Base-by-base conservation (phyloP, 2,797 vertebrate species). In the Thaleichthys pacificus region DNA sequence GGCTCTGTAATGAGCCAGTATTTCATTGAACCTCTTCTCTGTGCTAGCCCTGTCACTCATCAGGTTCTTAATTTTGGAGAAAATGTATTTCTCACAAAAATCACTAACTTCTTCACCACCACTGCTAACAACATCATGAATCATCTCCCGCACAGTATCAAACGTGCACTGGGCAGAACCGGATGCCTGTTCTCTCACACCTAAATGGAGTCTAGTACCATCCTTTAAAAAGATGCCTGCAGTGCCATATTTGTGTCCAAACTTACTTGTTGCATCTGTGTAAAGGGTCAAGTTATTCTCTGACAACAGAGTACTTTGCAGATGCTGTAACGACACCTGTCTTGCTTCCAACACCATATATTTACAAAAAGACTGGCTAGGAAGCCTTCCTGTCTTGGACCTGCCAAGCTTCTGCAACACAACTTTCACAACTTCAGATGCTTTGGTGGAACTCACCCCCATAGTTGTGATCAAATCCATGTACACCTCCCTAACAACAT, bases 401-500 rank as follows among this genome's bases (percentile, higher is more conserved):
- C 24, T 14, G 26, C 22, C 60, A 61, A 61, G 60, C 5, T 30
- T 26, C 8, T 61, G 8, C 24, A 61, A 61, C 22, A 61, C 60
- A 24, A 61, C 24, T 11, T 30, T 61, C 2, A 63, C 61, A 30
- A 63, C 28, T 14, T 30, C 21, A 24, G 60, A 35, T 63, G 28
- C 61, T 35, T 63, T 63, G 26, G 14, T 32, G n/a, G 61, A 63
- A 35, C 26, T 35, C 28, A 63, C 61, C 4, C 14, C 15, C 61
- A 63, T 63, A 24, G 26, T 63, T 3, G 12, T 19, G 5, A 47
- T 15, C 9, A 51, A 51, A 24, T 68, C 38, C 61, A 63, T 63
- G 15, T 30, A 63, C 17, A 63, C 61, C 28, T 63, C 61, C 24
- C 28, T 63, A 63, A 63, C 61, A 63, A 24, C 61, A 30, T 63